Evolutionary conservation across 2,888 invertebrate genomes (phyloP).

Genomic region (Koerneria pararmatus): DNA sequence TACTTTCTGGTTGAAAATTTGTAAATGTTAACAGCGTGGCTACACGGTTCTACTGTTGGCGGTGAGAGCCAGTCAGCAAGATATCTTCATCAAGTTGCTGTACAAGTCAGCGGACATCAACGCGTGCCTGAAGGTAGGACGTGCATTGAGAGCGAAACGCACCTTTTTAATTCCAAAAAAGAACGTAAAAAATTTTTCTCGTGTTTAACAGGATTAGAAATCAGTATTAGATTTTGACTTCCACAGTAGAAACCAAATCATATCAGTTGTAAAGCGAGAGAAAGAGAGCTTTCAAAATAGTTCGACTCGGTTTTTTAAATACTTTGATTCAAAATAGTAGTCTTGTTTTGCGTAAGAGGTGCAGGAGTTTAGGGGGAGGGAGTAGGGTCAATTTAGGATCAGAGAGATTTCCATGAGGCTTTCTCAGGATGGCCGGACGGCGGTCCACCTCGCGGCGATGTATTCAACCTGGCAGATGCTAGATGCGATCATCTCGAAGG

Average conservation of each 20-base stretch:
- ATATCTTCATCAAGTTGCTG: conserved; percentile 61
- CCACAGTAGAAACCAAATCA: too few species aligned
- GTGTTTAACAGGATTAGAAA: too few species aligned
- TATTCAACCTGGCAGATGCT: conserved; percentile 91
- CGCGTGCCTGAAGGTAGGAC: conserved; percentile 39
- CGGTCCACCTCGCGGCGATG: conserved; percentile 88
- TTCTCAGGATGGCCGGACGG: conserved; percentile 88
- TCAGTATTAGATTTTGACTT: too few species aligned
- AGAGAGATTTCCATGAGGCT: background rate
- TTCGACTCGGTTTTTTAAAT: too few species aligned
- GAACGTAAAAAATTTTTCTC: too few species aligned
- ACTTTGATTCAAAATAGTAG: too few species aligned
- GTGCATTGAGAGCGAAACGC: too few species aligned
- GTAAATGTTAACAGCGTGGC: conserved; percentile 54
- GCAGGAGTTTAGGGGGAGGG: background rate
- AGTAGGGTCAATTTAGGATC: background rate
- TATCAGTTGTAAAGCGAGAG: too few species aligned
- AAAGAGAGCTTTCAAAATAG: too few species aligned
- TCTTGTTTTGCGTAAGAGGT: too few species aligned
- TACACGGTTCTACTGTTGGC: conserved; percentile 62
- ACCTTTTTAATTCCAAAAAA: too few species aligned
- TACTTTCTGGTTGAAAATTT: conserved; percentile 6
- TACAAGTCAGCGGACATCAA: conserved; percentile 61
- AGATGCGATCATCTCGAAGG: conserved; percentile 78
- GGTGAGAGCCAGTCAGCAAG: conserved; percentile 61